A percentile compares a stretch with the other conserved stretches of the same genome.
Conservation (phyloP, 2,888 invertebrate species). For the Lacanobia wlatinum region DNA sequence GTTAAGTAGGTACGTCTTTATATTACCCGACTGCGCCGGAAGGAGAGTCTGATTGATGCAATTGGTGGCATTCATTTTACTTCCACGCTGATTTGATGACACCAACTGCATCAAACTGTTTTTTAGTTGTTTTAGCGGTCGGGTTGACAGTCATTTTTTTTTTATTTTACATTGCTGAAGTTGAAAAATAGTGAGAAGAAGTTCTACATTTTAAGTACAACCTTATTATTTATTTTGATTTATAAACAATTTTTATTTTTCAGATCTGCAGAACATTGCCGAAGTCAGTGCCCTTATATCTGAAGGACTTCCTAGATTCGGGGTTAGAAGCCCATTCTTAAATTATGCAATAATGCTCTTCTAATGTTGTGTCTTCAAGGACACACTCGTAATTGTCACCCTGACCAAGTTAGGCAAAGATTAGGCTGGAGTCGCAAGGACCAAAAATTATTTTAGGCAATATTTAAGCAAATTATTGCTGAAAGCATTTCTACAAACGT, state of each 20-base stretch:
- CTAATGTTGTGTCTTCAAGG: background rate
- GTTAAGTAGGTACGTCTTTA: too few relatives aligned
- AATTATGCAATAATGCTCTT: background rate
- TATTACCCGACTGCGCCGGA: too few relatives aligned
- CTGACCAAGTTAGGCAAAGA: conserved; percentile 31
- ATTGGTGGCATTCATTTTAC: too few relatives aligned
- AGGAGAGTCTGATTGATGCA: too few relatives aligned
- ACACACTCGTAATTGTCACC: background rate
- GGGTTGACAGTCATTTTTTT: too few relatives aligned
- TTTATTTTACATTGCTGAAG: too few relatives aligned
- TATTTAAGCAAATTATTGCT: conserved; percentile 10
- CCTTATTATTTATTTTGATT: background rate
- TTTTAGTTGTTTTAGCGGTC: too few relatives aligned
- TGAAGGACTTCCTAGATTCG: conserved; percentile 92
- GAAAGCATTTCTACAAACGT: conserved; percentile 13
- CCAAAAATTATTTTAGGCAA: conserved; percentile 47
- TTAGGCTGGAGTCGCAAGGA: conserved; percentile 33
- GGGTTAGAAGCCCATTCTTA: conserved; percentile 91
- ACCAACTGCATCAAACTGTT: too few relatives aligned
- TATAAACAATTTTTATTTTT: conserved; percentile 50
- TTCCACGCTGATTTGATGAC: too few relatives aligned
- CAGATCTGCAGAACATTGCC: conserved; percentile 91
- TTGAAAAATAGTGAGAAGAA: too few relatives aligned
- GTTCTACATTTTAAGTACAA: too few relatives aligned
- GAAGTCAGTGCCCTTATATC: conserved; percentile 83